phyloP scores from a whole-genome alignment of 2,113 vertebrate genomes.

The Nesogale talazaci region DNA sequence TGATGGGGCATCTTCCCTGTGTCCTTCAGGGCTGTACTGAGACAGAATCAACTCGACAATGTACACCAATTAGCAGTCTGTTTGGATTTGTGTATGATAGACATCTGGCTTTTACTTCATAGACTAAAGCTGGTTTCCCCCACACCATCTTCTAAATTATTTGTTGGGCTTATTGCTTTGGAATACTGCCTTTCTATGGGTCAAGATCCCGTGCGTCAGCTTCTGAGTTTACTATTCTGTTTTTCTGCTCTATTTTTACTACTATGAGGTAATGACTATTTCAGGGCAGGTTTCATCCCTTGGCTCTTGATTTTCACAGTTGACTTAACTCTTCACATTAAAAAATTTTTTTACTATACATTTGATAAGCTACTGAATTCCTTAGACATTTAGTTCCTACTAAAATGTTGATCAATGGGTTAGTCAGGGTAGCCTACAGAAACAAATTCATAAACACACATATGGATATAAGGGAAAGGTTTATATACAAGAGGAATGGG shows the following conservation, averaged over 20 bases:
- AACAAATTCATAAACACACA: too few relatives aligned
- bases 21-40: neutral
- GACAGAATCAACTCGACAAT: neutral
- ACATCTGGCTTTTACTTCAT: neutral
- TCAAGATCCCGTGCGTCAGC: neutral
- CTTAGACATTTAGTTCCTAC: neutral
- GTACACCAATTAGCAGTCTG: neutral
- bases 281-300: neutral
- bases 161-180: neutral
- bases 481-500: too few relatives aligned
- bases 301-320: too few relatives aligned
- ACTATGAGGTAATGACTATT: neutral
- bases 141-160: neutral
- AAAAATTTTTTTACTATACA: too few relatives aligned
- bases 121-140: neutral
- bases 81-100: neutral
- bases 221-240: neutral
- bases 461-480: too few relatives aligned
- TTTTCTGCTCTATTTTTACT: neutral
- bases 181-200: neutral
- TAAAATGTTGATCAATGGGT: conserved; percentile 41
- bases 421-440: too few relatives aligned
- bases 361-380: too few relatives aligned
- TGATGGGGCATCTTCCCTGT: neutral
- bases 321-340: too few relatives aligned